phyloP scores from a whole-genome alignment of 2,888 invertebrate species.

The Apotomis betuletana region DNA sequence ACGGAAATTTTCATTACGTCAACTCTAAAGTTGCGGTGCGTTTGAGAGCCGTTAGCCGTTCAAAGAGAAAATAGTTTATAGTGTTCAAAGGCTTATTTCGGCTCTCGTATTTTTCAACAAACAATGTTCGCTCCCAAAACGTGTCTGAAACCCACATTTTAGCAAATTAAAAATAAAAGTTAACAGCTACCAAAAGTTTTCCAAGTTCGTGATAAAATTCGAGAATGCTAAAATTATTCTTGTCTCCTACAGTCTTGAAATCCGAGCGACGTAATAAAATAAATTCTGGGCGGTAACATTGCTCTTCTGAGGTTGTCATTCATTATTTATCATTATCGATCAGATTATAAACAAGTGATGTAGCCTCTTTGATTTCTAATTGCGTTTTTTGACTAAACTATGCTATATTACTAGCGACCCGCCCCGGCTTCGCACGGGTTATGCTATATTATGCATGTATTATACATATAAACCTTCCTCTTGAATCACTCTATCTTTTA shows the following conservation, averaged over 20 bases:
- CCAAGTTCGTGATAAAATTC: conserved; percentile 65
- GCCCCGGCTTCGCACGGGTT: too few relatives aligned
- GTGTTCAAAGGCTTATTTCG: not conserved
- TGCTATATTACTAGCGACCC: too few relatives aligned
- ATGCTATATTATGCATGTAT: too few relatives aligned
- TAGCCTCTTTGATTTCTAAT: too few relatives aligned
- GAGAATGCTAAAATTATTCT: conserved; percentile 36
- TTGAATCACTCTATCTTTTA: too few relatives aligned
- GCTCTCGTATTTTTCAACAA: not conserved
- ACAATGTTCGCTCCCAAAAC: not conserved
- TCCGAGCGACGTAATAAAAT: conserved; percentile 6
- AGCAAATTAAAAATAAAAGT: conserved; percentile 42
- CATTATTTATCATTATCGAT: too few relatives aligned
- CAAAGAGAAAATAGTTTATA: not conserved
- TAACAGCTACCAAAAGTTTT: conserved; percentile 46
- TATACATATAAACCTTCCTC: too few relatives aligned
- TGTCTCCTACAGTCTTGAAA: conserved; percentile 7
- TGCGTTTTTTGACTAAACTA: too few relatives aligned
- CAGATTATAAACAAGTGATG: too few relatives aligned
- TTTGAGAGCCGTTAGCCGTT: not conserved
- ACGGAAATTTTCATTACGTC: conserved; percentile 25
- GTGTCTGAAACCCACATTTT: conserved; percentile 15
- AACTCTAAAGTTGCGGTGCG: conserved; percentile 8
- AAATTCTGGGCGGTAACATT: conserved; percentile 1
- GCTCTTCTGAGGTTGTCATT: not conserved